phyloP scores from a whole-genome alignment of 2,113 vertebrate genomes.

The Nibea albiflora region DNA sequence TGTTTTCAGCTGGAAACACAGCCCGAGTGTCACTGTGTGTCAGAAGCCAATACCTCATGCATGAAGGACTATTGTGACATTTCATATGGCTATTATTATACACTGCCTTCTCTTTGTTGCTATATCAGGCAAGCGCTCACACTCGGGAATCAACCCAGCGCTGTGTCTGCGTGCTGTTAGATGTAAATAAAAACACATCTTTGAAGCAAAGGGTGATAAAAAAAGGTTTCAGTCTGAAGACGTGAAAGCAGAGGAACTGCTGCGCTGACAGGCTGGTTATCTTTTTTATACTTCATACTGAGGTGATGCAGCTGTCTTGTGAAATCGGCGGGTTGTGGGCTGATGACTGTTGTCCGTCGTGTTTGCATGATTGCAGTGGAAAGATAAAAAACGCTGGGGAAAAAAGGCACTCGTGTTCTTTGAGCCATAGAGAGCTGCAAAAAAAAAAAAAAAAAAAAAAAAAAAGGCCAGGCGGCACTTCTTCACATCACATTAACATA shows the following conservation, averaged over 20 bases:
- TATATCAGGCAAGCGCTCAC: conserved; percentile 66
- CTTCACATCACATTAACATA: conserved; percentile 76
- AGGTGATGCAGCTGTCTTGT: conserved; percentile 60
- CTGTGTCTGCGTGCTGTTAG: conserved; percentile 48
- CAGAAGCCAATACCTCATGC: conserved; percentile 66
- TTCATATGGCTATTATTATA: conserved; percentile 76
- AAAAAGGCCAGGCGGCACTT: conserved; percentile 57
- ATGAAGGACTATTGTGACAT: conserved; percentile 71
- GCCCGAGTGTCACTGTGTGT: conserved; percentile 63
- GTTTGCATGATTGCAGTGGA: conserved; percentile 30
- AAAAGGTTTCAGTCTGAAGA: conserved; percentile 43
- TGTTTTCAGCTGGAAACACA: conserved; percentile 61
- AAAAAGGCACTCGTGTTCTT: conserved; percentile 61
- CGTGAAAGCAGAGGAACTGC: conserved; percentile 48
- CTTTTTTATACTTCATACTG: conserved; percentile 53
- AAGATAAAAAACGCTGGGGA: conserved; percentile 5
- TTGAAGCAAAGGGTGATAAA: conserved; percentile 68
- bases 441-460: conserved; percentile 13
- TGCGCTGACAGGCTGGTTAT: conserved; percentile 50
- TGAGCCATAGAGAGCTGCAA: conserved; percentile 43
- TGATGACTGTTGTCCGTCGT: conserved; percentile 51
- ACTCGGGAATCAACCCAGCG: conserved; percentile 55
- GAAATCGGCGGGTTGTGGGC: conserved; percentile 2
- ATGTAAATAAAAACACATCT: conserved; percentile 77
- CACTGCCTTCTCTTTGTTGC: conserved; percentile 68